A percentile compares a stretch with the other conserved stretches of the same genome.
Evolutionary conservation across 2,888 invertebrate genomes (phyloP).

Genomic region (Agrochola litura): DNA sequence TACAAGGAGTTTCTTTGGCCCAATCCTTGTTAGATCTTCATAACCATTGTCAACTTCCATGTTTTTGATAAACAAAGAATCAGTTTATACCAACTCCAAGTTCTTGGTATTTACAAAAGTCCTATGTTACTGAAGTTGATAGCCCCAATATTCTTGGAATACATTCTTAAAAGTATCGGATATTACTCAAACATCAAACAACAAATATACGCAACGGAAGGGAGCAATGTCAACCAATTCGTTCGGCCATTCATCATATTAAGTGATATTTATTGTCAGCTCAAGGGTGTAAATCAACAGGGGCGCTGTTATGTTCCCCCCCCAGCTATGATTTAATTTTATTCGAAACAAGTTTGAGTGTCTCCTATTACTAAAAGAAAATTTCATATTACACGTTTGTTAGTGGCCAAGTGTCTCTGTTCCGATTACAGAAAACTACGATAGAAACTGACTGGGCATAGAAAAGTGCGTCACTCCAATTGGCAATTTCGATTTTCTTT

Average conservation of each 20-base stretch:
- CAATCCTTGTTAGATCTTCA: neutral
- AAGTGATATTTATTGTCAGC: conserved; percentile 78
- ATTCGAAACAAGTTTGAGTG: conserved; percentile 29
- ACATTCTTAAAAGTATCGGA: conserved; percentile 27
- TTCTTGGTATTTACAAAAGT: neutral
- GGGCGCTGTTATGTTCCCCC: conserved; percentile 32
- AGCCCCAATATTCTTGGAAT: conserved; percentile 18
- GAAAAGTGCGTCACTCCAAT: neutral
- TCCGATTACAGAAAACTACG: neutral
- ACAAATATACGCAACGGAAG: conserved; percentile 72
- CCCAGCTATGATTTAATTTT: conserved; percentile 51
- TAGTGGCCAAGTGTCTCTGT: conserved; percentile 3
- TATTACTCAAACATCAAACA: conserved; percentile 51
- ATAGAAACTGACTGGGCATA: neutral
- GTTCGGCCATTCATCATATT: conserved; percentile 74
- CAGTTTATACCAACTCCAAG: neutral
- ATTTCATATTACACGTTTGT: conserved; percentile 4
- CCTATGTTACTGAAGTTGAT: neutral
- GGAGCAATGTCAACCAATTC: conserved; percentile 75
- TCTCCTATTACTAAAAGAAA: conserved; percentile 19
- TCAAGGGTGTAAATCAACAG: conserved; percentile 60
- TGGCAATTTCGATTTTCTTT: conserved; percentile 3
- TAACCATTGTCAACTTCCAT: neutral
- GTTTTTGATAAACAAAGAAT: neutral
- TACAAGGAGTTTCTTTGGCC: neutral